Evolutionary conservation across 2,797 vertebrate species (phyloP).

Genomic region (Saxicola maurus): DNA sequence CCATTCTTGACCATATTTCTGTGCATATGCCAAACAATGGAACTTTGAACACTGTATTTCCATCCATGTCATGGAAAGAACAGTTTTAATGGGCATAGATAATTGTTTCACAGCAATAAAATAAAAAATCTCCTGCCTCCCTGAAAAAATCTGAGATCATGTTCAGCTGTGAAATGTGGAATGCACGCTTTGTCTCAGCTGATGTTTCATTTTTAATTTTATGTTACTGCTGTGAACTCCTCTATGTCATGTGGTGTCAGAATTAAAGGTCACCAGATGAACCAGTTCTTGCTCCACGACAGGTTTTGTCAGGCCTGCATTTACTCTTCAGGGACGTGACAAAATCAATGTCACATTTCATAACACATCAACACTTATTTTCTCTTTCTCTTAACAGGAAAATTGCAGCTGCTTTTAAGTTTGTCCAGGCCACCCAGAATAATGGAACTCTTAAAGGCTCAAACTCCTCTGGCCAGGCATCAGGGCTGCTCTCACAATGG

Average conservation of each 20-base stretch:
- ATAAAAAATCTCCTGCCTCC: not conserved
- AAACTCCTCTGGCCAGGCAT: constrained; percentile 85
- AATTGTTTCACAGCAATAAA: not conserved
- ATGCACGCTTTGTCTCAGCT: not conserved
- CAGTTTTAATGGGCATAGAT: not conserved
- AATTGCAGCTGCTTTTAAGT: constrained; percentile 95
- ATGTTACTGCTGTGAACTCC: not conserved
- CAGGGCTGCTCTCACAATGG: constrained; percentile 92
- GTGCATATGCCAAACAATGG: not conserved
- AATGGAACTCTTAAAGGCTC: constrained; percentile 94
- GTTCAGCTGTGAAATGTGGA: not conserved
- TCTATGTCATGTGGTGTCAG: not conserved
- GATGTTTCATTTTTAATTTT: constrained; percentile 8
- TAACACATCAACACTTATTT: not conserved
- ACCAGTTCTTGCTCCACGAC: not conserved
- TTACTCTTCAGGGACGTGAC: not conserved
- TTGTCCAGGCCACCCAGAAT: constrained; percentile 92
- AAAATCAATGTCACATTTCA: not conserved
- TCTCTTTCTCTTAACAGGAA: constrained; percentile 81
- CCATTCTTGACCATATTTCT: not conserved
- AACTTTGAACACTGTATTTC: not conserved
- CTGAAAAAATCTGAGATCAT: not conserved
- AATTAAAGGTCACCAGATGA: not conserved
- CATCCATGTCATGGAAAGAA: not conserved
- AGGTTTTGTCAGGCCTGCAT: not conserved